Evolutionary conservation across 2,797 vertebrate genomes (phyloP).

Genomic region (Poecile montanus): DNA sequence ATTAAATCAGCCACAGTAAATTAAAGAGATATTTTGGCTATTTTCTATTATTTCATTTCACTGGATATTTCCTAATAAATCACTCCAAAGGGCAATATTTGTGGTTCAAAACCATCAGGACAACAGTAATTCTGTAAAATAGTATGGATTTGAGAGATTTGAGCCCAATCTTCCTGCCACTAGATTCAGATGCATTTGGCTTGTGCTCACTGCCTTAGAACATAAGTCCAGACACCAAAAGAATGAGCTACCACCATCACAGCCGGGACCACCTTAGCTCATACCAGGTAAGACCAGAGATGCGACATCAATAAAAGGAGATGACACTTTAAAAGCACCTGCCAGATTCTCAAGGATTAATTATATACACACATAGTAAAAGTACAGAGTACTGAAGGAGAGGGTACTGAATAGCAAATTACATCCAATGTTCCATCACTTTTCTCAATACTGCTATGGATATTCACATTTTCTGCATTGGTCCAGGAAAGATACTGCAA

Average conservation of each 20-base stretch:
- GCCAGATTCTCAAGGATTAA: constrained; percentile 25
- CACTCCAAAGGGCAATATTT: background rate
- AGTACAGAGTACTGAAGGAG: constrained; percentile 47
- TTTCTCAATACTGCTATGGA: constrained; percentile 14
- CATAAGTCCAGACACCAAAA: background rate
- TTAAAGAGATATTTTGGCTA: constrained; percentile 24
- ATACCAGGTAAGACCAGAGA: background rate
- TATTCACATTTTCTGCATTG: background rate
- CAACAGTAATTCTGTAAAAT: constrained; percentile 33
- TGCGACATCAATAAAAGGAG: constrained; percentile 25
- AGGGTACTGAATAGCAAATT: background rate
- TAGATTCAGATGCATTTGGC: constrained; percentile 13
- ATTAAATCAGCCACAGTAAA: constrained; percentile 35
- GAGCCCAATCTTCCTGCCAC: background rate
- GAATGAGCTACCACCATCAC: background rate
- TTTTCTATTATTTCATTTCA: background rate
- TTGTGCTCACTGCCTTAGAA: constrained; percentile 16
- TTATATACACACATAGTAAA: constrained; percentile 30
- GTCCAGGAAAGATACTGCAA: constrained; percentile 31
- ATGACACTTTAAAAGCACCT: constrained; percentile 30
- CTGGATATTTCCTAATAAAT: constrained; percentile 29
- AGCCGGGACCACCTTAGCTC: background rate
- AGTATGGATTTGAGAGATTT: background rate
- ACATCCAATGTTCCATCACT: background rate
- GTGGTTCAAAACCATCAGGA: constrained; percentile 22